These are phyloP conservation scores for Gymnoscopelus braueri DNA, from an alignment of 2,797 vertebrate genomes.

Conservation along the genomic window DNA sequence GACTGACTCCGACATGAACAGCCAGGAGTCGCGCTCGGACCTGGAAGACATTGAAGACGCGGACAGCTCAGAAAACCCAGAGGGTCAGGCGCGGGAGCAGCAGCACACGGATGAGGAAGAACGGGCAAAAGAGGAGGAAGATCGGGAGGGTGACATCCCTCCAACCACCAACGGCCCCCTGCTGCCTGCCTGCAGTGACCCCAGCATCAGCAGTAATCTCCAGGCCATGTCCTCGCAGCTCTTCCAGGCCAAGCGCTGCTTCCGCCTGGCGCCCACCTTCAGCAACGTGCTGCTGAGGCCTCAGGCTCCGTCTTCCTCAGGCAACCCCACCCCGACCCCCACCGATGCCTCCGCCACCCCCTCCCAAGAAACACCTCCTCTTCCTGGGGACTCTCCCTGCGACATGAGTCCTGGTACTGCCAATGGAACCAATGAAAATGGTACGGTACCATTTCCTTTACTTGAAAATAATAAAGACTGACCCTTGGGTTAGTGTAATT, in stretches of 20 bases:
- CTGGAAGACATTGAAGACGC: constrained; percentile 95
- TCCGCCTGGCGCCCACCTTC: constrained; percentile 95
- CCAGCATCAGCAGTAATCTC: constrained; percentile 95
- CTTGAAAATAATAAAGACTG: background rate
- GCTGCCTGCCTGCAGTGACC: constrained; percentile 69
- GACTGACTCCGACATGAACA: constrained; percentile 98
- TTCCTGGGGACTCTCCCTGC: constrained; percentile 63
- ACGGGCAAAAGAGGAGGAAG: constrained; percentile 55
- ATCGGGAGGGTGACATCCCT: constrained; percentile 57
- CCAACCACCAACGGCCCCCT: constrained; percentile 84
- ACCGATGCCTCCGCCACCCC: constrained; percentile 56
- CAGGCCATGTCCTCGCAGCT: constrained; percentile 98
- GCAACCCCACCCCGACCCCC: constrained; percentile 34
- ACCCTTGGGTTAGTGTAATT: background rate
- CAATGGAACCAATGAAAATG: constrained; percentile 82
- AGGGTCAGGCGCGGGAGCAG: constrained; percentile 50
- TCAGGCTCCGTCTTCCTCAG: constrained; percentile 37
- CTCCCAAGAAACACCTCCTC: constrained; percentile 64
- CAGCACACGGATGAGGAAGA: constrained; percentile 52
- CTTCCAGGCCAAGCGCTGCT: constrained; percentile 96
- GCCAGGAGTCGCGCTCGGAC: constrained; percentile 96
- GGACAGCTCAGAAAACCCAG: constrained; percentile 54
- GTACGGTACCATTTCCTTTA: constrained; percentile 44
- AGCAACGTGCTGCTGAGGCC: constrained; percentile 92
- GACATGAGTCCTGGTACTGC: constrained; percentile 62